Conservation (phyloP, 2,888 invertebrate species). For the Hirtodrosophila duncani region DNA sequence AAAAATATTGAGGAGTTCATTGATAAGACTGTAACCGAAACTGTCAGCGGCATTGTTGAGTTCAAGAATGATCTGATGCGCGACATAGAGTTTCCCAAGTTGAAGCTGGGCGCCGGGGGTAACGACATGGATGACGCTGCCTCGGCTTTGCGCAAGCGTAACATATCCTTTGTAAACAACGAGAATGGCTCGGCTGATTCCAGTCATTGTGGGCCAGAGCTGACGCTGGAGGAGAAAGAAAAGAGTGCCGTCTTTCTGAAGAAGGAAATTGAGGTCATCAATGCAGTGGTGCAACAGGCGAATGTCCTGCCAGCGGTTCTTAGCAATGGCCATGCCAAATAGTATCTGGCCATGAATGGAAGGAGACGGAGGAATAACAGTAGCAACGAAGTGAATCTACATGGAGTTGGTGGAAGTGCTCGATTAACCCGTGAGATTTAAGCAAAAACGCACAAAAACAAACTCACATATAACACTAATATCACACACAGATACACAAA, state of each 20-base stretch:
- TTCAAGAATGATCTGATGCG: slow-evolving; percentile 78
- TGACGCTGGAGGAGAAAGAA: slow-evolving; percentile 42
- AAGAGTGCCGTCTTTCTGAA: slow-evolving; percentile 73
- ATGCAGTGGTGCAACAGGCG: slow-evolving; percentile 78
- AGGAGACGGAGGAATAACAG: slow-evolving; percentile 1
- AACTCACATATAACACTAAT: no score
- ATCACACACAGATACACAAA: no score
- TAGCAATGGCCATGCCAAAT: slow-evolving; percentile 79
- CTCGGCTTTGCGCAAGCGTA: slow-evolving; percentile 73
- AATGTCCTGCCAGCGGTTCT: slow-evolving; percentile 78
- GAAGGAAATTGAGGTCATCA: slow-evolving; percentile 78
- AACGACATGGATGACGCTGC: slow-evolving; percentile 43
- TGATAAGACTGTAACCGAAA: slow-evolving; percentile 78
- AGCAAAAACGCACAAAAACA: no score
- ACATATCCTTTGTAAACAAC: slow-evolving; percentile 45
- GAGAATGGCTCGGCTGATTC: slow-evolving; percentile 24
- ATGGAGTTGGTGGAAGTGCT: no score
- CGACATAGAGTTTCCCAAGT: slow-evolving; percentile 66
- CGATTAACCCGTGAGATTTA: no score
- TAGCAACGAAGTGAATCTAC: no score
- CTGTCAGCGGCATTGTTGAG: slow-evolving; percentile 78
- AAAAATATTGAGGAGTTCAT: slow-evolving; percentile 79
- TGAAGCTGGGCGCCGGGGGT: slow-evolving; percentile 44
- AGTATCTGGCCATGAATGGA: slow-evolving; percentile 43
- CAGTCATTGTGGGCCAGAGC: no score